These are phyloP conservation scores for Ochropacha duplaris DNA, from an alignment of 2,888 invertebrate genomes.

Conservation along the genomic window DNA sequence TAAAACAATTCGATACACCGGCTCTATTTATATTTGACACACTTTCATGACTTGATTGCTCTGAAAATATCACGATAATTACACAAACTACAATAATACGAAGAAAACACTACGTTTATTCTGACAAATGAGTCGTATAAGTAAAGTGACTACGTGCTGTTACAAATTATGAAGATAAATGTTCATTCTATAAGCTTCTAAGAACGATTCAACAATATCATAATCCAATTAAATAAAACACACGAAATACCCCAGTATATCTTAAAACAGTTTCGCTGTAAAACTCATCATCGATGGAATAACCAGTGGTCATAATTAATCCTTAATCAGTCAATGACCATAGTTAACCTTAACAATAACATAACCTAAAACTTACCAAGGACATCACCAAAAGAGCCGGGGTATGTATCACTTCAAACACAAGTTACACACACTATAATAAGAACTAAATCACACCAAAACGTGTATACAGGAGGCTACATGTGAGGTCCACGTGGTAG, in stretches of 20 bases:
- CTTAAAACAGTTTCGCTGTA: too few species aligned
- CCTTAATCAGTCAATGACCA: neutral
- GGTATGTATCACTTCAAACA: neutral
- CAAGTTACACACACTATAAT: constrained; percentile 4
- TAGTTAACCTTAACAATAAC: neutral
- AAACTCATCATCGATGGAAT: neutral
- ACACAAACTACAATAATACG: neutral
- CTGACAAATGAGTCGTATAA: too few species aligned
- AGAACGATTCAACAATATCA: too few species aligned
- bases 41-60: neutral
- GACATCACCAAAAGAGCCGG: neutral
- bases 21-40: neutral
- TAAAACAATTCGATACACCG: neutral
- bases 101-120: too few species aligned
- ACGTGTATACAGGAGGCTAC: constrained; percentile 7
- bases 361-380: constrained; percentile 8
- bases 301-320: neutral
- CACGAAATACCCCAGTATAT: too few species aligned
- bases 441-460: constrained; percentile 13
- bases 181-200: too few species aligned
- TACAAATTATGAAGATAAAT: too few species aligned
- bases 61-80: neutral
- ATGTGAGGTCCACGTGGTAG: constrained; percentile 9
- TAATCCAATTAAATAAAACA: too few species aligned
- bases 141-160: too few species aligned